Percentiles rank a stretch among this genome's conserved stretches.
phyloP scores from a whole-genome alignment of 2,888 invertebrate genomes.

The Leptinotarsa haldemani region DNA sequence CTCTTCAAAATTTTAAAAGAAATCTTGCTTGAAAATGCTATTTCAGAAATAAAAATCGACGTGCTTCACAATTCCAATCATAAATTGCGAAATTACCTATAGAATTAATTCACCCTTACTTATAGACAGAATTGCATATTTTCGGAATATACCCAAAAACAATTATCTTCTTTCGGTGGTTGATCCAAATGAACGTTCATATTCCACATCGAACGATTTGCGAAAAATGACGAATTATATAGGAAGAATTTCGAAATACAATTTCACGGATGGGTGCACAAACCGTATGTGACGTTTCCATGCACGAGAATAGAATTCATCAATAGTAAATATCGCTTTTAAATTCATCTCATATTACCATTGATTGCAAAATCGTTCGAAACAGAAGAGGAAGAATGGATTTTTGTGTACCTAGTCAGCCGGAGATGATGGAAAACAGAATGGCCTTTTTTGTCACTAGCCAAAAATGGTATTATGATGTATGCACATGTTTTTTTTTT shows the following conservation, averaged over 20 bases:
- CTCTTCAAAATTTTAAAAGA: no score
- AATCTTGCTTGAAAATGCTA: no score
- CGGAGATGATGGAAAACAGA: not conserved
- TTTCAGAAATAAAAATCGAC: no score
- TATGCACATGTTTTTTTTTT: no score
- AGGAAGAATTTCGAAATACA: slow-evolving; percentile 43
- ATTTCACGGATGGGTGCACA: slow-evolving; percentile 41
- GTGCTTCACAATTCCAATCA: no score
- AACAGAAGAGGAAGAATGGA: not conserved
- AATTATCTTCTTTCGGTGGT: not conserved
- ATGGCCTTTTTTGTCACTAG: not conserved
- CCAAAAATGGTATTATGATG: no score
- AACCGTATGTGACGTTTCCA: slow-evolving; percentile 42
- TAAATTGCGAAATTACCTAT: no score
- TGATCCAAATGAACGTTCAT: slow-evolving; percentile 21
- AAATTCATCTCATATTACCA: slow-evolving; percentile 31
- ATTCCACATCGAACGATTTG: slow-evolving; percentile 36
- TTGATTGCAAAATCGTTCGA: not conserved
- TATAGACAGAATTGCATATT: not conserved
- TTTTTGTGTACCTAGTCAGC: not conserved
- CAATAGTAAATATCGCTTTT: slow-evolving; percentile 48
- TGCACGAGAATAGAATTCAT: slow-evolving; percentile 40
- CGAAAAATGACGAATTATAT: slow-evolving; percentile 37
- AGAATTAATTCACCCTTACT: no score
- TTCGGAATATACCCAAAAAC: not conserved